phyloP scores from a whole-genome alignment of 2,797 vertebrate genomes.

The Choloepus didactylus region DNA sequence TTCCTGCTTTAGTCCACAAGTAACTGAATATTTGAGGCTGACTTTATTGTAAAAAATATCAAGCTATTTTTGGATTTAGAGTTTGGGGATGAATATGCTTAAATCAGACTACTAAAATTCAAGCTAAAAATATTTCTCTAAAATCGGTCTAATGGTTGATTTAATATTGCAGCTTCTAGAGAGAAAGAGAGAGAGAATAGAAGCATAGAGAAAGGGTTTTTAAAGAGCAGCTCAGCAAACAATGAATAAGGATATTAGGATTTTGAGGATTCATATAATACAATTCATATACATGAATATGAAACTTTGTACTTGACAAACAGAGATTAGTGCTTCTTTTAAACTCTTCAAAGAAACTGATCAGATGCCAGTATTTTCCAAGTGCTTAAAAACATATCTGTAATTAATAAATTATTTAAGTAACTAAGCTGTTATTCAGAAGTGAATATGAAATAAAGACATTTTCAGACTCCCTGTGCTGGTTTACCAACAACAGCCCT shows the following conservation, averaged over 20 bases:
- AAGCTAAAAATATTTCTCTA: conserved; percentile 64
- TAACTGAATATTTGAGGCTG: conserved; percentile 39
- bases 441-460: conserved; percentile 25
- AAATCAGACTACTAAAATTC: conserved; percentile 69
- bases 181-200: background rate
- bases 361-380: conserved; percentile 37
- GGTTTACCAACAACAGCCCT: background rate
- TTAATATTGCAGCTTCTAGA: conserved; percentile 29
- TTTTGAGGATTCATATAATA: conserved; percentile 55
- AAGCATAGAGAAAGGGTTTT: background rate
- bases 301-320: conserved; percentile 36
- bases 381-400: conserved; percentile 22
- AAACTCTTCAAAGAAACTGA: conserved; percentile 51
- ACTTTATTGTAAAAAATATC: conserved; percentile 34
- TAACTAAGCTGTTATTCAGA: conserved; percentile 9
- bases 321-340: conserved; percentile 44
- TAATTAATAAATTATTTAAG: conserved; percentile 62
- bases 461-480: background rate
- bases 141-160: conserved; percentile 54
- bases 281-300: conserved; percentile 8
- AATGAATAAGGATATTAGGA: conserved; percentile 34
- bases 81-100: conserved; percentile 61
- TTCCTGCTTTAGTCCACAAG: background rate
- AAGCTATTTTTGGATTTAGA: conserved; percentile 68
- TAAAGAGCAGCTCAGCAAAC: conserved; percentile 34